Evolutionary conservation across 2,113 vertebrate genomes (phyloP).

Genomic region (Delphinus delphis): DNA sequence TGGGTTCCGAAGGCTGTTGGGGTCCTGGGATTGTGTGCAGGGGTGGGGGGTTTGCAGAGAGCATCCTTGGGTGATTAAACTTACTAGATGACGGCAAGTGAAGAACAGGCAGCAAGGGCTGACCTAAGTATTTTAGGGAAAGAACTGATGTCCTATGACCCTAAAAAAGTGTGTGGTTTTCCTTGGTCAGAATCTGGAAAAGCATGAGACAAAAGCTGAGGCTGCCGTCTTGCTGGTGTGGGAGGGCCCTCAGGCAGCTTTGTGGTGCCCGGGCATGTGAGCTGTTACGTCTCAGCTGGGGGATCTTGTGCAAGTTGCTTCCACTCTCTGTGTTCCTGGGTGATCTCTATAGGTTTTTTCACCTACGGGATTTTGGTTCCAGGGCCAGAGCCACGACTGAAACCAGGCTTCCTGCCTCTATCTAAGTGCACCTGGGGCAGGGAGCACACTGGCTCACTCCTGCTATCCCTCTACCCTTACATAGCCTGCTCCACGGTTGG

Average conservation of each 20-base stretch:
- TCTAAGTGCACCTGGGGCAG: neutral
- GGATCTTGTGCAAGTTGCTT: neutral
- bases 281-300: neutral
- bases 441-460: rapidly evolving
- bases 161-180: neutral
- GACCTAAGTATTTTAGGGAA: neutral
- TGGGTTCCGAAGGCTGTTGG: neutral
- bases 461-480: neutral
- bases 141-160: neutral
- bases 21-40: neutral
- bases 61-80: neutral
- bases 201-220: neutral
- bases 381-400: too few species aligned
- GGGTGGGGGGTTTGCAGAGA: neutral
- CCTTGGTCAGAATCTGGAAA: neutral
- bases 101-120: neutral
- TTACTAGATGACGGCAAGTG: neutral
- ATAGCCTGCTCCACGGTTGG: neutral
- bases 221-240: neutral
- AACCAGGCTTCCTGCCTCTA: neutral
- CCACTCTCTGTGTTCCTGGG: neutral
- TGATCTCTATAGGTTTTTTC: neutral
- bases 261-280: neutral
- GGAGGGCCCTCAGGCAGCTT: neutral
- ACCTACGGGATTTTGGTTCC: neutral